These are phyloP conservation scores for Calliphora vomitoria DNA, from an alignment of 2,888 invertebrate genomes.

Conservation along the genomic window DNA sequence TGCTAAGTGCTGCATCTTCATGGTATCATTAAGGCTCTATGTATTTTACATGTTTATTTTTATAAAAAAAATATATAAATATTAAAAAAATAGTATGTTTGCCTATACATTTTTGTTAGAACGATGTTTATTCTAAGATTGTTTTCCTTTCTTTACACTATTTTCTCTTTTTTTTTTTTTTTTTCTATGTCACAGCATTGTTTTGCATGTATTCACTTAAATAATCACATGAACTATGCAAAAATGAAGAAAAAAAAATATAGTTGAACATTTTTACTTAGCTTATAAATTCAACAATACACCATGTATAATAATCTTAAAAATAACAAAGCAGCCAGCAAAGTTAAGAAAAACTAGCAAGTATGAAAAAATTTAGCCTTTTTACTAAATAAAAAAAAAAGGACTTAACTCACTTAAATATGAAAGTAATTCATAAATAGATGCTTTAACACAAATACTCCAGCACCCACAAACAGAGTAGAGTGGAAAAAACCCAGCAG, in stretches of 20 bases:
- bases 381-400: neutral
- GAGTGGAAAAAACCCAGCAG: neutral
- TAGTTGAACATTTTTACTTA: neutral
- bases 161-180: slow-evolving; percentile 3
- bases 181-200: slow-evolving; percentile 6
- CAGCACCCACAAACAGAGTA: neutral
- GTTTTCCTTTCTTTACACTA: slow-evolving; percentile 12
- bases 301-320: slow-evolving; percentile 22
- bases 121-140: neutral
- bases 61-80: neutral
- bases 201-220: slow-evolving; percentile 31
- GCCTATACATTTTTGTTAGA: neutral
- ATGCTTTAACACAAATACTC: neutral
- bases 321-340: slow-evolving; percentile 14
- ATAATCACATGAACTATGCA: slow-evolving; percentile 38
- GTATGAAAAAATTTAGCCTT: neutral
- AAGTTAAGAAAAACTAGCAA: neutral
- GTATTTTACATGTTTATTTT: neutral
- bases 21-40: neutral
- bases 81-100: neutral
- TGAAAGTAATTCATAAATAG: neutral
- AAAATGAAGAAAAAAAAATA: slow-evolving; percentile 3
- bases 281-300: slow-evolving; percentile 25
- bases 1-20: neutral
- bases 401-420: slow-evolving; percentile 32